phyloP scores from a whole-genome alignment of 2,797 vertebrate species.

The Chiloscyllium punctatum region DNA sequence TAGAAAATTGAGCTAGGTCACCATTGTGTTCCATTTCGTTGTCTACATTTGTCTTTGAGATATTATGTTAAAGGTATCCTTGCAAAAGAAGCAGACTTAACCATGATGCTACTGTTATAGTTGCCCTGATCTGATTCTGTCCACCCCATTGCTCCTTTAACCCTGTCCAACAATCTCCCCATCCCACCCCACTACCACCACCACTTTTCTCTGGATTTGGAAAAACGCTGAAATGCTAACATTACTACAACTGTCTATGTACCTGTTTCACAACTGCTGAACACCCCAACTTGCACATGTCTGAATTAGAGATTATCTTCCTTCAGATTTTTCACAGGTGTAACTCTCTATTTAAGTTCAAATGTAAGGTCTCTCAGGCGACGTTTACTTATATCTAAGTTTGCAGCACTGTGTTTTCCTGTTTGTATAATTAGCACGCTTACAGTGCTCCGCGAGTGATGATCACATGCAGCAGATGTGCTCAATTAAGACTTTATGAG shows the following conservation, averaged over 20 bases:
- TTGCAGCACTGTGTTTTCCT: not conserved
- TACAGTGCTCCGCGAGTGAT: not conserved
- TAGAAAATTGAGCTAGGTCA: too few relatives aligned
- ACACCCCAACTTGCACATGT: not conserved
- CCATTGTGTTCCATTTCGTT: not conserved
- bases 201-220: too few relatives aligned
- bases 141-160: too few relatives aligned
- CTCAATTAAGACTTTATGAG: conserved; percentile 37
- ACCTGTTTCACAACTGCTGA: not conserved
- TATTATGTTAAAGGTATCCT: too few relatives aligned
- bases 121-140: not conserved
- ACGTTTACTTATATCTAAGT: conserved; percentile 27
- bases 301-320: not conserved
- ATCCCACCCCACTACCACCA: not conserved
- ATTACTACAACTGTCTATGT: not conserved
- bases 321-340: not conserved
- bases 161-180: too few relatives aligned
- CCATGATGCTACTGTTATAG: not conserved
- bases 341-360: not conserved
- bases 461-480: conserved; percentile 30
- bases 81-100: not conserved
- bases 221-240: not conserved
- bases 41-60: not conserved
- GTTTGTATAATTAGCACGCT: conserved; percentile 26
- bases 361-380: not conserved